phyloP scores from a whole-genome alignment of 2,113 vertebrate genomes.

The Bungarus multicinctus region DNA sequence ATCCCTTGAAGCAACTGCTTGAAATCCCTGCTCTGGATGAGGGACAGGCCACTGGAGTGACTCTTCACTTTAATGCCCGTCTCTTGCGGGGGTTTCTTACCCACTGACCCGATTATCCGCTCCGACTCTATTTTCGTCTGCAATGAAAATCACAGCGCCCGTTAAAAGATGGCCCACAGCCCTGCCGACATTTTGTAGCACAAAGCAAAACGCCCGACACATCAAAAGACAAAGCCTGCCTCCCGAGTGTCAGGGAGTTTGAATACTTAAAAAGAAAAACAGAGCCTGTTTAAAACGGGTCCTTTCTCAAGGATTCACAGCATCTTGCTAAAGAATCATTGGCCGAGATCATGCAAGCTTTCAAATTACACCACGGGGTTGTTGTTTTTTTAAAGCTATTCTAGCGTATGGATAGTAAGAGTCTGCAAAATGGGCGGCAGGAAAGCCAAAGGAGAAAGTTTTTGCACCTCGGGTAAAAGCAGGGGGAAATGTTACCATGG shows the following conservation, averaged over 20 bases:
- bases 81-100: slow-evolving; percentile 86
- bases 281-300: neutral
- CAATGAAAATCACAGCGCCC: slow-evolving; percentile 67
- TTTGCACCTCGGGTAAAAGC: neutral
- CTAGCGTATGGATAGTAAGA: neutral
- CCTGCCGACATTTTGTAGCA: slow-evolving; percentile 37
- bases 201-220: slow-evolving; percentile 50
- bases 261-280: neutral
- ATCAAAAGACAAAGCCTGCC: slow-evolving; percentile 36
- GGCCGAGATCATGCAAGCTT: neutral
- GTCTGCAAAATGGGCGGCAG: neutral
- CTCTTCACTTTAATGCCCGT: slow-evolving; percentile 85
- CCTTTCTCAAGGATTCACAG: neutral
- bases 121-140: slow-evolving; percentile 86
- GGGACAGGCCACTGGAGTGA: slow-evolving; percentile 77
- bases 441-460: neutral
- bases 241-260: neutral
- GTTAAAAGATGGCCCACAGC: slow-evolving; percentile 60
- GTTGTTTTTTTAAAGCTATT: neutral
- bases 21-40: slow-evolving; percentile 78
- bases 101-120: slow-evolving; percentile 85
- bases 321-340: neutral
- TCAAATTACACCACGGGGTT: neutral
- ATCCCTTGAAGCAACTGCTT: slow-evolving; percentile 82
- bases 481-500: neutral